These are phyloP conservation scores for Chrysina gloriosa DNA, from an alignment of 2,888 invertebrate genomes.

Conservation along the genomic window DNA sequence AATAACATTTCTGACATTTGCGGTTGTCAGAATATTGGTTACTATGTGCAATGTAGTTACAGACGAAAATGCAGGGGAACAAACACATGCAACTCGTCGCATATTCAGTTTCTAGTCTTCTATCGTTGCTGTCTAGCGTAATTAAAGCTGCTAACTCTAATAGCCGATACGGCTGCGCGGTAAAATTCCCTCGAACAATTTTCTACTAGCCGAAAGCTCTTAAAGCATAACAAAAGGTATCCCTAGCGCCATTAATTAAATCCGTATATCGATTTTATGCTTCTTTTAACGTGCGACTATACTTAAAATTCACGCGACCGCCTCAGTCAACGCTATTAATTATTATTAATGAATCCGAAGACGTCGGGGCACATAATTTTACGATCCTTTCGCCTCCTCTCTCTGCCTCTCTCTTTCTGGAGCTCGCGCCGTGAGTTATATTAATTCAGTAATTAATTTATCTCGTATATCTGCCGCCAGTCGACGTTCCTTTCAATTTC, in stretches of 20 bases:
- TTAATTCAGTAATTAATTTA: slow-evolving; percentile 36
- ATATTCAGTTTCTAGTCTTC: too few relatives aligned
- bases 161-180: neutral
- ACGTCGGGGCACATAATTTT: slow-evolving; percentile 24
- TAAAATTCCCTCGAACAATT: neutral
- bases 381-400: slow-evolving; percentile 16
- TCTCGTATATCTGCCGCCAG: slow-evolving; percentile 24
- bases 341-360: slow-evolving; percentile 34
- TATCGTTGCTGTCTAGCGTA: too few relatives aligned
- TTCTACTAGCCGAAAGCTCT: slow-evolving; percentile 9
- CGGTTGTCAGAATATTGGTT: too few relatives aligned
- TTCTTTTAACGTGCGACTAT: slow-evolving; percentile 26
- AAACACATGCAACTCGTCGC: too few relatives aligned
- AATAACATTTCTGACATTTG: too few relatives aligned
- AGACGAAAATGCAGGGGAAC: too few relatives aligned
- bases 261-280: slow-evolving; percentile 31
- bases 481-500: slow-evolving; percentile 17
- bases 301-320: slow-evolving; percentile 31
- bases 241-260: slow-evolving; percentile 32
- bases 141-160: too few relatives aligned
- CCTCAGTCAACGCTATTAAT: slow-evolving; percentile 27
- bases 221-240: slow-evolving; percentile 18
- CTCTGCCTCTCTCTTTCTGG: neutral
- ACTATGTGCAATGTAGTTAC: too few relatives aligned
- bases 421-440: slow-evolving; percentile 13